Percentiles rank a stretch among this genome's conserved stretches.
These are phyloP conservation scores for Exocentrus adspersus DNA, from an alignment of 2,888 invertebrate genomes.

Conservation along the genomic window DNA sequence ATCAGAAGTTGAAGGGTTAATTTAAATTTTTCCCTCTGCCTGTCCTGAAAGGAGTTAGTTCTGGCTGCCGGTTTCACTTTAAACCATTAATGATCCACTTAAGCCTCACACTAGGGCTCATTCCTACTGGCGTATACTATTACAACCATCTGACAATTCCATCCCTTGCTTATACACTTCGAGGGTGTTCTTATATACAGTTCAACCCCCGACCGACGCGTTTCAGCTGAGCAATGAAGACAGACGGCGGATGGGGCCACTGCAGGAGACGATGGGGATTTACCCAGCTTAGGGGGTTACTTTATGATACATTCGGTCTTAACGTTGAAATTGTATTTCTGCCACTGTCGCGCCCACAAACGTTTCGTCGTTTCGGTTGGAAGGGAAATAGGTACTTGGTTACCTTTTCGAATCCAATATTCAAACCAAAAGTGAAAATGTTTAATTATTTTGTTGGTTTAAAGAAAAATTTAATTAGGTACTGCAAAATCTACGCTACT, in stretches of 20 bases:
- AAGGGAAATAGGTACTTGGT: not conserved
- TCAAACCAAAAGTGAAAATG: no score
- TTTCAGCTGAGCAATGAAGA: constrained; percentile 24
- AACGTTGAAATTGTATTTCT: constrained; percentile 23
- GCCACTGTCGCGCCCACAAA: constrained; percentile 12
- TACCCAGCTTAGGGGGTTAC: constrained; percentile 19
- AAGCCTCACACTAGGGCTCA: constrained; percentile 21
- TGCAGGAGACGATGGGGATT: constrained; percentile 21
- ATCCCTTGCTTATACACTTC: constrained; percentile 24
- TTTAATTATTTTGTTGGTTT: no score
- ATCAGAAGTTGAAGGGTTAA: constrained; percentile 15
- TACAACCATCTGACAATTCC: constrained; percentile 27
- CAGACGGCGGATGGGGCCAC: constrained; percentile 18
- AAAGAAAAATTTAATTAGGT: no score
- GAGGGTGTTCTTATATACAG: constrained; percentile 24
- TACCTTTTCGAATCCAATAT: constrained; percentile 1
- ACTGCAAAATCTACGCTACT: not conserved
- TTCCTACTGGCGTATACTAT: constrained; percentile 22
- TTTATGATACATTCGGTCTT: constrained; percentile 24
- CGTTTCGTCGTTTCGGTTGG: constrained; percentile 5
- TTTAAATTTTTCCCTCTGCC: constrained; percentile 21
- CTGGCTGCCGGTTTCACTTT: constrained; percentile 22
- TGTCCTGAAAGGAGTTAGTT: constrained; percentile 24
- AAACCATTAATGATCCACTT: constrained; percentile 32
- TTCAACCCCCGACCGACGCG: constrained; percentile 10